phyloP scores from a whole-genome alignment of 2,113 vertebrate genomes.

The Mastomys coucha region DNA sequence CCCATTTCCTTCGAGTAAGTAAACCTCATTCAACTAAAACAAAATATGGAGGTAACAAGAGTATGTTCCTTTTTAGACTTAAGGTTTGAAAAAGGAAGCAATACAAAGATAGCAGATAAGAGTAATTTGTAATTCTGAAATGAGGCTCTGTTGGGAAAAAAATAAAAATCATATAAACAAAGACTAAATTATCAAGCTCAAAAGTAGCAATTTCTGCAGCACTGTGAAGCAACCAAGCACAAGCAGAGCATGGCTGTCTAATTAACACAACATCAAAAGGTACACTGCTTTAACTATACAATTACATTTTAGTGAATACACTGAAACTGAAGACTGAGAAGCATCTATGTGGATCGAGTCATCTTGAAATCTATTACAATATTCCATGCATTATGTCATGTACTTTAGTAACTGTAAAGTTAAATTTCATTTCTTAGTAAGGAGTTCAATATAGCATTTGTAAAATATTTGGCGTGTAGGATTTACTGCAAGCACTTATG shows the following conservation, averaged over 20 bases:
- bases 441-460: constrained; percentile 25
- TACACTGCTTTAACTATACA: constrained; percentile 75
- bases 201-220: constrained; percentile 70
- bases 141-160: constrained; percentile 4
- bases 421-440: background rate
- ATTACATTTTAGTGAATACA: constrained; percentile 75
- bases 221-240: constrained; percentile 68
- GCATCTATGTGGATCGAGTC: background rate
- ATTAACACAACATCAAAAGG: constrained; percentile 73
- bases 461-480: background rate
- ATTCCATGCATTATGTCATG: background rate
- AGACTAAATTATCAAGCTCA: constrained; percentile 73
- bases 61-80: constrained; percentile 45
- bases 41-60: constrained; percentile 11
- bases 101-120: constrained; percentile 45
- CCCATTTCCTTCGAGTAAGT: constrained; percentile 76
- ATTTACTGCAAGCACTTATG: background rate
- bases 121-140: constrained; percentile 30
- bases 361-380: background rate
- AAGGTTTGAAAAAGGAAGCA: background rate
- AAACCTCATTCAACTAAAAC: constrained; percentile 12
- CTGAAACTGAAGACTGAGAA: constrained; percentile 57
- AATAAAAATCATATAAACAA: constrained; percentile 67
- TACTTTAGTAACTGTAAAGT: constrained; percentile 26
- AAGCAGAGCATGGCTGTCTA: constrained; percentile 73